Conservation (phyloP, 2,797 vertebrate genomes). For the Orientallactaga sibirica region DNA sequence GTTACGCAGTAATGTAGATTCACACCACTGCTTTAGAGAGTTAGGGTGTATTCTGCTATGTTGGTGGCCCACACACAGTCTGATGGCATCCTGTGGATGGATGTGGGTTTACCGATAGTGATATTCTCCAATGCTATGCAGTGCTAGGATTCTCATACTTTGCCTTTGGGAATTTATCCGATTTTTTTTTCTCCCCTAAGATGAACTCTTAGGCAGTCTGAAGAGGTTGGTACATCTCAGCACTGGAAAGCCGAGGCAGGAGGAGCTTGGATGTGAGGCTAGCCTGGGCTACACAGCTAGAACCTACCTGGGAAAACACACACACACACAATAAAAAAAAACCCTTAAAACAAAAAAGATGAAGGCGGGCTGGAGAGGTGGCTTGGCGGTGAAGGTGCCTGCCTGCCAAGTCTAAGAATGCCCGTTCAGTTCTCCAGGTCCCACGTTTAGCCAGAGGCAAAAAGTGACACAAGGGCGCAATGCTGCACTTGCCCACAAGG, state of each 20-base stretch:
- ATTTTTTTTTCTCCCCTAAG: neutral
- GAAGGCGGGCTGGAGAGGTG: neutral
- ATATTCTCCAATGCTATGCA: neutral
- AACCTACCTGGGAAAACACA: neutral
- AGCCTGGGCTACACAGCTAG: neutral
- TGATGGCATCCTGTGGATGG: neutral
- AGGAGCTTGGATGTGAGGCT: neutral
- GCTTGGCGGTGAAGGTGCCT: too few species aligned
- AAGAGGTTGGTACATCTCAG: neutral
- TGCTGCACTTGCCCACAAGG: too few species aligned
- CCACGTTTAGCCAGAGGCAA: too few species aligned
- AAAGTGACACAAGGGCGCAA: too few species aligned
- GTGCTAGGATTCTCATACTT: neutral
- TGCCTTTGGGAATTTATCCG: neutral
- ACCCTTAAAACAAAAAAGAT: neutral
- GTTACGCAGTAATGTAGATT: neutral
- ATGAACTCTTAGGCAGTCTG: too few species aligned
- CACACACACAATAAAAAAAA: too few species aligned
- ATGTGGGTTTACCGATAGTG: neutral
- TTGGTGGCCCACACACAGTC: neutral
- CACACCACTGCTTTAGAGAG: neutral
- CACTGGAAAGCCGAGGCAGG: neutral
- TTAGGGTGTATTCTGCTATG: neutral
- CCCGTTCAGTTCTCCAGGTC: too few species aligned
- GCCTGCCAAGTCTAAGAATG: too few species aligned